Evolutionary conservation across 2,113 vertebrate genomes (phyloP), one percentile per base, ranked within the genome.

Genomic region (Drymodes brunneopygia): DNA sequence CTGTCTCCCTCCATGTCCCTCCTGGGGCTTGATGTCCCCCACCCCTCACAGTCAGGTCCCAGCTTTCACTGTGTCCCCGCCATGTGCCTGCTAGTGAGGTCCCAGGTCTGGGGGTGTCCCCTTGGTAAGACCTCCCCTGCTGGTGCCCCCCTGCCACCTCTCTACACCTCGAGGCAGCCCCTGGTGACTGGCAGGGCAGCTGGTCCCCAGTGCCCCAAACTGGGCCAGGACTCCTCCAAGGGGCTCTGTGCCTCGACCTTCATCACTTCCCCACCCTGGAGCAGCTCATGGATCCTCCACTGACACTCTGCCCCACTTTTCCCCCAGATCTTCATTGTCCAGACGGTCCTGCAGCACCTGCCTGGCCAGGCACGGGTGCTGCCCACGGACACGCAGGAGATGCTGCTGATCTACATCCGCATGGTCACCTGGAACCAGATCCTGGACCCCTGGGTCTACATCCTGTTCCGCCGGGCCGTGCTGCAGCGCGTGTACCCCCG

Each of bases 351-450:
- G 90, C 98, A 95, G 36, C 94, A 15, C 3, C 67, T 90, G 0
- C 60, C 92, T 2, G 40, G 74, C 2, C 51, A 21, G 4, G 2
- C 22, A 0, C 89, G 18, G 18, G 47, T 83, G 64, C 96, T 98
- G 81, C 77, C 96, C 3, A n/a, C 2, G 0, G 33, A 86, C 51
- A 97, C 93, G 0, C 98, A 98, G 88, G 67, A 66, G 36, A 87
- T 97, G 81, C 98, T 99, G 60, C 96, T 99, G 50, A 98, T 99
- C 45, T 99, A 98, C 94, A 73, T 99, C 72, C 99, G 99, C 10
- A 98, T 99, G 85, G 99, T 98, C 83, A 99, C 99, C 12, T 99
- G 98, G 98, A 99, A 99, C 97, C 99, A 99, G 98, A 99, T 99
- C 97, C 97, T 99, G 54, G 99, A 99, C 91, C 99, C 99, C 36